phyloP scores from a whole-genome alignment of 2,888 invertebrate genomes.

The Dicranocentrus wangi region DNA sequence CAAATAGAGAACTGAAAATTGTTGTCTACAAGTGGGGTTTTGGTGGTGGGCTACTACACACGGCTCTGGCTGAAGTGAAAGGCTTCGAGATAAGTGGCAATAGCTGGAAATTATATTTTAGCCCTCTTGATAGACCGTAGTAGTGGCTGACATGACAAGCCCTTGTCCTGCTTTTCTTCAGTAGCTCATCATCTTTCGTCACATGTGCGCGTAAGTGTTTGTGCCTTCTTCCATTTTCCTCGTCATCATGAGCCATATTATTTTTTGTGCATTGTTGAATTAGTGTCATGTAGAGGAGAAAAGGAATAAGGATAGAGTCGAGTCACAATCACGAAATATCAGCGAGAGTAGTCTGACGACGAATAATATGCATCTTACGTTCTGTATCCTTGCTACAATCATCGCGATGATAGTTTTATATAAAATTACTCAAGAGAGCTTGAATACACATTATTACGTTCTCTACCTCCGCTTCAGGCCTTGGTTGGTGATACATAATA shows the following conservation, averaged over 20 bases:
- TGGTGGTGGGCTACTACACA: no score
- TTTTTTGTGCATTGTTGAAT: conserved; percentile 60
- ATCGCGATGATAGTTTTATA: conserved; percentile 10
- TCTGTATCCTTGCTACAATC: not conserved
- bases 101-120: conserved; percentile 52
- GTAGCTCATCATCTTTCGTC: conserved; percentile 25
- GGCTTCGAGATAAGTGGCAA: conserved; percentile 41
- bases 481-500: conserved; percentile 2
- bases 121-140: conserved; percentile 56
- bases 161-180: conserved; percentile 40
- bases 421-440: conserved; percentile 48
- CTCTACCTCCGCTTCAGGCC: conserved; percentile 28
- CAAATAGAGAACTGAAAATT: not conserved
- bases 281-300: conserved; percentile 56
- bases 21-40: no score
- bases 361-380: not conserved
- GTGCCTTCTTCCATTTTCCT: conserved; percentile 33
- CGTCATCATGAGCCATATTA: conserved; percentile 47
- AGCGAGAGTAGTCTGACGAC: not conserved
- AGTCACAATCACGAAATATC: conserved; percentile 36
- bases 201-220: conserved; percentile 37
- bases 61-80: no score
- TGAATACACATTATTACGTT: conserved; percentile 48
- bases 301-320: conserved; percentile 23
- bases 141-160: conserved; percentile 55